Conservation (phyloP, 2,797 vertebrate species). For the Lindbergichthys nudifrons region DNA sequence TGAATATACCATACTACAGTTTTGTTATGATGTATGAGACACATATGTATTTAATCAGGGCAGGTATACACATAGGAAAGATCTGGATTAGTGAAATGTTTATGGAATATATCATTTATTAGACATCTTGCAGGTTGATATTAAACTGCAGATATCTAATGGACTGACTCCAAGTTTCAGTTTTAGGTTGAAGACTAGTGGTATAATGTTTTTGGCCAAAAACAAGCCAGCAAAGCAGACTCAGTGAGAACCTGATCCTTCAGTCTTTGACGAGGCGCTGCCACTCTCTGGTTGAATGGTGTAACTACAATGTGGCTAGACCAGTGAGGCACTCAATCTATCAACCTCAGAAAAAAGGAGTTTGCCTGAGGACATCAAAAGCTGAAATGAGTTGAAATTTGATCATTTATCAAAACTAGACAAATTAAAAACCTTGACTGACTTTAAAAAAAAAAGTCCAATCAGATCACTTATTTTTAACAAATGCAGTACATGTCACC, state of each 20-base stretch:
- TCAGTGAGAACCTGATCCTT: not conserved
- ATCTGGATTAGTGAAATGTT: not conserved
- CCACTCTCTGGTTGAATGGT: slow-evolving; percentile 46
- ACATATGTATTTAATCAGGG: not conserved
- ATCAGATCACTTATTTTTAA: not conserved
- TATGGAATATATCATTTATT: not conserved
- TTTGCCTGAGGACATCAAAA: slow-evolving; percentile 35
- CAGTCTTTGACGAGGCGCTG: slow-evolving; percentile 58
- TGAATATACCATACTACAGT: too few relatives aligned
- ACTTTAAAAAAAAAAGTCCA: slow-evolving; percentile 5
- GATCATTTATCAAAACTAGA: slow-evolving; percentile 46
- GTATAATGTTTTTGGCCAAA: not conserved
- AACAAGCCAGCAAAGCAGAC: not conserved
- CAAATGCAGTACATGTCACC: not conserved
- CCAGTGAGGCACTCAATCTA: not conserved
- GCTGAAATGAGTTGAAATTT: slow-evolving; percentile 34
- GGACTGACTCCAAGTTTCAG: not conserved
- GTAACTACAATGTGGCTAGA: slow-evolving; percentile 51
- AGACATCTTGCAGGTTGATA: not conserved
- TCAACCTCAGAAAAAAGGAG: slow-evolving; percentile 5
- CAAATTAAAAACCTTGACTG: slow-evolving; percentile 14
- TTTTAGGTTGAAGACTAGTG: not conserved
- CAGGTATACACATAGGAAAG: not conserved
- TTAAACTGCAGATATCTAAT: not conserved
- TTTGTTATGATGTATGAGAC: not conserved